These are phyloP conservation scores for Dicroscelio sp. DNA, from an alignment of 2,888 invertebrate species.

Conservation along the genomic window DNA sequence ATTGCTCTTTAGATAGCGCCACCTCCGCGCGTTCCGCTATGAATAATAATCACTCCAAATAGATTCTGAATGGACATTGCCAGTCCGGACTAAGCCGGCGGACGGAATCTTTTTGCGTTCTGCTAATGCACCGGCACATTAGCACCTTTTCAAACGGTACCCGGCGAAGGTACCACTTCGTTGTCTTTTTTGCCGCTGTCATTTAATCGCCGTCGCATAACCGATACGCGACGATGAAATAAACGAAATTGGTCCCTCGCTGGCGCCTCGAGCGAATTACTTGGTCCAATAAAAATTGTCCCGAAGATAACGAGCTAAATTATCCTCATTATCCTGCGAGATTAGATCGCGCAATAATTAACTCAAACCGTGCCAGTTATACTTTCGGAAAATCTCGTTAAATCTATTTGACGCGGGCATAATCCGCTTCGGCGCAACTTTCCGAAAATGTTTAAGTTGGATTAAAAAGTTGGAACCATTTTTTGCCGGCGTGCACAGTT, in stretches of 20 bases:
- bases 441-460: conserved; percentile 1
- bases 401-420: conserved; percentile 34
- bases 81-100: conserved; percentile 18
- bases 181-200: too few species aligned
- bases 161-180: too few species aligned
- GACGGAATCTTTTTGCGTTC: conserved; percentile 26
- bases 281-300: conserved; percentile 31
- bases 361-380: conserved; percentile 42
- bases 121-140: background rate
- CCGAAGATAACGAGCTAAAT: conserved; percentile 33
- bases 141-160: background rate
- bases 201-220: too few species aligned
- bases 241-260: background rate
- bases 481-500: too few species aligned
- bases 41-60: conserved; percentile 65
- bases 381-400: conserved; percentile 51
- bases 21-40: conserved; percentile 36
- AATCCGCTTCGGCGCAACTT: conserved; percentile 23
- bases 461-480: conserved; percentile 29
- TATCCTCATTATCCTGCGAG: conserved; percentile 43
- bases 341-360: conserved; percentile 60
- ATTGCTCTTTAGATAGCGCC: conserved; percentile 63
- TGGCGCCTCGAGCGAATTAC: background rate
- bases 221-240: background rate
- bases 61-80: conserved; percentile 52